Evolutionary conservation across 2,888 invertebrate species (phyloP), one percentile per base, ranked within the genome.

Genomic region (Mythimna albipuncta): DNA sequence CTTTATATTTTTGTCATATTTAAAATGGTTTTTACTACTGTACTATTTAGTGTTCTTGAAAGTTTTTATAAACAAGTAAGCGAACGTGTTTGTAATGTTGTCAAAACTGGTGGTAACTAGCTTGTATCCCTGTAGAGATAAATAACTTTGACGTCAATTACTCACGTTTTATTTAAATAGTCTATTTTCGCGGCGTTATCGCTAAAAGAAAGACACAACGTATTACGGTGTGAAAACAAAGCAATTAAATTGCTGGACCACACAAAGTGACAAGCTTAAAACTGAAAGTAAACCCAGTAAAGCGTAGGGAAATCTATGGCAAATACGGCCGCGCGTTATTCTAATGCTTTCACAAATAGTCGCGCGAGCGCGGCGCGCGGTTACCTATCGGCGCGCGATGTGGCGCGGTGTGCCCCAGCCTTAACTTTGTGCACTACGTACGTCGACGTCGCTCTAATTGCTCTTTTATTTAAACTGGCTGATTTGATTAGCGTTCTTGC

Each of bases 301-400:
- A 91, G 90, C 92, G 90, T 88, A 81, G 81, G 88, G 81, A 92
- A 93, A 92, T 91, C 94, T 92, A 92, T 83, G 79, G 92, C 93
- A 95, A 95, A 95, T 94, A 94, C 90, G 79, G 88, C 77, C 85
- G 89, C 89, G 89, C 88, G 91, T 88, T 89, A 87, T 89, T 91
- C 91, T 95, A 94, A 95, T 94, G 90, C 94, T 88, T 90, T 87
- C 89, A 89, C 94, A 95, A 94, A 95, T 91, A 94, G 81, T 77
- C 77, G 81, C 81, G 83, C 83, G 86, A 74, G 83, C 72, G 64
- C 59, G 69, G 57, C 61, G 52, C 65, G 67, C 63, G 72, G 73
- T 77, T 84, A 68, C 78, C 73, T 76, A 72, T 66, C 70, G 38
- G 67, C 58, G 62, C 75, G 54, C 54, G 64, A 58, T 72, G 66